A percentile compares a stretch with the other conserved stretches of the same genome.
These are phyloP conservation scores for Sebastiscus tertius DNA, from an alignment of 2,797 vertebrate species.

Conservation along the genomic window DNA sequence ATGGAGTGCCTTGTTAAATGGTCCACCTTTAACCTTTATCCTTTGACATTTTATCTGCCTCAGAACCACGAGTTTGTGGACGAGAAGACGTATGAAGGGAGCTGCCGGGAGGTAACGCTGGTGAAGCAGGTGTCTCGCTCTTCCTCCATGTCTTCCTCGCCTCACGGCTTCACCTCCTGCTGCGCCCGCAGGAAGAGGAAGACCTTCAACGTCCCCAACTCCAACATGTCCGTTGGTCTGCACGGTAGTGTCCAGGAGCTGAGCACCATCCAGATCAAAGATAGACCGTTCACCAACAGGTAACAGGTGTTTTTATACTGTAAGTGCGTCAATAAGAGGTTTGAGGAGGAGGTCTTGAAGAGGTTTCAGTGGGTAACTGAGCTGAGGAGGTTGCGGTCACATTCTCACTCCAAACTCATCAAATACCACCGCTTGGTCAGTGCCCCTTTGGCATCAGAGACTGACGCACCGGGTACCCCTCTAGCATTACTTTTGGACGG, in stretches of 20 bases:
- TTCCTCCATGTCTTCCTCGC: slow-evolving; percentile 87
- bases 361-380: too few species aligned
- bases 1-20: not conserved
- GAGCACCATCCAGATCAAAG: slow-evolving; percentile 93
- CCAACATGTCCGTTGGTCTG: slow-evolving; percentile 79
- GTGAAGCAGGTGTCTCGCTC: slow-evolving; percentile 88
- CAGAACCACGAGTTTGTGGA: slow-evolving; percentile 96
- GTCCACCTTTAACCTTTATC: not conserved
- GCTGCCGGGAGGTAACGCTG: slow-evolving; percentile 88
- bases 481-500: too few species aligned
- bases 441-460: too few species aligned
- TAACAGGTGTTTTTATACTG: slow-evolving; percentile 39
- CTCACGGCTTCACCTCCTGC: slow-evolving; percentile 85
- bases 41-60: slow-evolving; percentile 2
- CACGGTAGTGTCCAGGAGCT: slow-evolving; percentile 91
- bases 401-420: too few species aligned
- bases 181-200: slow-evolving; percentile 90
- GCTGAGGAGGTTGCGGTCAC: too few species aligned
- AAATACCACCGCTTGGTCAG: too few species aligned
- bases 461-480: too few species aligned
- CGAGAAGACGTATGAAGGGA: slow-evolving; percentile 89
- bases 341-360: too few species aligned
- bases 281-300: slow-evolving; percentile 91
- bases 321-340: too few species aligned
- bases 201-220: slow-evolving; percentile 88